Evolutionary conservation across 2,888 invertebrate genomes (phyloP).

Genomic region (Trissolcus japonicus): DNA sequence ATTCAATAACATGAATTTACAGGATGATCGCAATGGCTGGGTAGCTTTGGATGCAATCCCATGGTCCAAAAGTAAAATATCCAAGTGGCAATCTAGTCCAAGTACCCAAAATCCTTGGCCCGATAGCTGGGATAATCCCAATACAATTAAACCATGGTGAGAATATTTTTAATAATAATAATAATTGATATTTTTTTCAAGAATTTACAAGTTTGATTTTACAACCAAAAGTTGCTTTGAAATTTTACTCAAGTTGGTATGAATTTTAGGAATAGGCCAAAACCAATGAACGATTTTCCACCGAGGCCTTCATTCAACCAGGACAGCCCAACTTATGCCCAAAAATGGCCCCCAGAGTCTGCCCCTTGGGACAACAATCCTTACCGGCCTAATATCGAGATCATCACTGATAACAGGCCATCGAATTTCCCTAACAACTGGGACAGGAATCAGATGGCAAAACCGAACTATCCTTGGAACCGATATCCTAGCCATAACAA

Average conservation of each 20-base stretch:
- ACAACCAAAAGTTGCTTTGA: no score
- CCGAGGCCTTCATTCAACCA: conserved; percentile 39
- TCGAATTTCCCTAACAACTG: conserved; percentile 77
- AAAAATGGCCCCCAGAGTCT: conserved; percentile 75
- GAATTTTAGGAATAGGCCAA: conserved; percentile 68
- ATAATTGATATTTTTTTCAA: neutral
- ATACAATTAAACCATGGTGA: conserved; percentile 69
- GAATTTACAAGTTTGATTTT: neutral
- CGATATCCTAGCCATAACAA: conserved; percentile 58
- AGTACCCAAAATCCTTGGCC: conserved; percentile 73
- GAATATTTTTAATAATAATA: neutral
- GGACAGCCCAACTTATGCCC: conserved; percentile 65
- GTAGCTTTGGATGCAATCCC: conserved; percentile 86
- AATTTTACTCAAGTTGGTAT: no score
- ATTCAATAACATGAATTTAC: conserved; percentile 70
- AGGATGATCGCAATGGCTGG: conserved; percentile 85
- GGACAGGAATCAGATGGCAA: conserved; percentile 64
- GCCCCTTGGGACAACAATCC: conserved; percentile 75
- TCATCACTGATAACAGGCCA: conserved; percentile 79
- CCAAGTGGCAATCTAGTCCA: conserved; percentile 85
- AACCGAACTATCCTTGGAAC: conserved; percentile 63
- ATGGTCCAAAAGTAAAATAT: conserved; percentile 88
- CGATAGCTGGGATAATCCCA: conserved; percentile 73
- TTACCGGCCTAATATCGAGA: conserved; percentile 73
- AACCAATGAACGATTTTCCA: conserved; percentile 67